Percentiles rank a stretch among this genome's conserved stretches.
phyloP scores from a whole-genome alignment of 2,888 invertebrate species.

The Laspeyria flexula region DNA sequence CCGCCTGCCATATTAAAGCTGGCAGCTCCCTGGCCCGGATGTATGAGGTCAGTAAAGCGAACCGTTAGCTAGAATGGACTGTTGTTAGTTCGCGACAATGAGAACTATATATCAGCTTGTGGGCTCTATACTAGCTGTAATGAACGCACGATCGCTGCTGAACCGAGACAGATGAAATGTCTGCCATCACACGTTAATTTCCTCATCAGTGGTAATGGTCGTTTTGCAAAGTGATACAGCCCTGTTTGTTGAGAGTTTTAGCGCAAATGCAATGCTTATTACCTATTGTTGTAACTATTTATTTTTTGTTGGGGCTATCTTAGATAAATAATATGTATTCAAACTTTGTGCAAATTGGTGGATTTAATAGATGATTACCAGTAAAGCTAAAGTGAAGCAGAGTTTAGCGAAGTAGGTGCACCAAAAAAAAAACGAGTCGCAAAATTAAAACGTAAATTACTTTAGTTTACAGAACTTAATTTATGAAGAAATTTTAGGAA shows the following conservation, averaged over 20 bases:
- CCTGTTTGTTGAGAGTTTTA: background rate
- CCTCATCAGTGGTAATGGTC: slow-evolving; percentile 52
- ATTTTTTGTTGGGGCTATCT: background rate
- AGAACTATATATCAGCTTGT: slow-evolving; percentile 69
- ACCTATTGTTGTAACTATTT: background rate
- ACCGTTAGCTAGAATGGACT: slow-evolving; percentile 74
- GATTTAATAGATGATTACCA: no score
- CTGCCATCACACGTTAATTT: slow-evolving; percentile 55
- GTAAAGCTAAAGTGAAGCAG: no score
- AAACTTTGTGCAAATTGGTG: no score
- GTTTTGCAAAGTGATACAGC: slow-evolving; percentile 25
- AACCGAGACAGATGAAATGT: slow-evolving; percentile 52
- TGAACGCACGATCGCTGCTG: slow-evolving; percentile 57
- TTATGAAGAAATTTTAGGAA: no score
- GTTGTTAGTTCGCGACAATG: slow-evolving; percentile 79
- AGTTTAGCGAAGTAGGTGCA: no score
- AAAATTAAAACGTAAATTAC: no score
- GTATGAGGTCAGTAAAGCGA: slow-evolving; percentile 66
- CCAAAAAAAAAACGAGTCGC: no score
- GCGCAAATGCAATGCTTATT: background rate
- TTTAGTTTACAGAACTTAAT: no score
- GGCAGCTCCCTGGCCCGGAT: slow-evolving; percentile 40
- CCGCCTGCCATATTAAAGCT: slow-evolving; percentile 35
- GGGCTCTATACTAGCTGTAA: slow-evolving; percentile 55
- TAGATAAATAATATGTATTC: no score